Evolutionary conservation across 2,797 vertebrate species (phyloP).

Genomic region (Tangara arthus): DNA sequence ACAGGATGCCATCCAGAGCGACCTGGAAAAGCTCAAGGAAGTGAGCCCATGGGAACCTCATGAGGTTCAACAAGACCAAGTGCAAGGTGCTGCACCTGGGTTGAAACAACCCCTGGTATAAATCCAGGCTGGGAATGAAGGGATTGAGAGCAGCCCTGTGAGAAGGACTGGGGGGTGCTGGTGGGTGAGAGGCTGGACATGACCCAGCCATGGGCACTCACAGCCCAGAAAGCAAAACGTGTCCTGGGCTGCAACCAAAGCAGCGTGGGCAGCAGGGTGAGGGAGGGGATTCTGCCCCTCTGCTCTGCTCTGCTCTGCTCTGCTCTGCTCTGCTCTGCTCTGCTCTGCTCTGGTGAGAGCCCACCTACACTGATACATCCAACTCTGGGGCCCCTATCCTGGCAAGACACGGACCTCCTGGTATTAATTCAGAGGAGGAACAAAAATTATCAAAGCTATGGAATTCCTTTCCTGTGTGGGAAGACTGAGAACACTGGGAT

Average conservation of each 20-base stretch:
- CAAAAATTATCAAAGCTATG: not conserved
- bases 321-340: not conserved
- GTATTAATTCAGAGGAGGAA: not conserved
- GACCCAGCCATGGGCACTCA: accelerated
- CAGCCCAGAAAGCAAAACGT: accelerated
- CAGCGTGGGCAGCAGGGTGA: accelerated
- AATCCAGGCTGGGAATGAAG: not conserved
- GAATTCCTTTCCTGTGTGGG: not conserved
- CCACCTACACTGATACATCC: not conserved
- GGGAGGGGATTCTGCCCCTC: not conserved
- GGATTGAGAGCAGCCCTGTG: not conserved
- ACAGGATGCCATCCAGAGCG: no score
- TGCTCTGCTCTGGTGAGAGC: not conserved
- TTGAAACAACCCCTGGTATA: accelerated
- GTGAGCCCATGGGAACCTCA: not conserved
- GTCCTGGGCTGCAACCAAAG: not conserved
- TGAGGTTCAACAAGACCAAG: not conserved
- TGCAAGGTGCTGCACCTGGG: not conserved
- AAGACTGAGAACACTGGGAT: not conserved
- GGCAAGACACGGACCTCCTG: accelerated
- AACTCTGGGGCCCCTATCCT: accelerated
- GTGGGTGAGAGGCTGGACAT: no score
- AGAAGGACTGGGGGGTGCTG: not conserved
- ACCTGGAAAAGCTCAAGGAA: not conserved
- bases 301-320: not conserved